Conservation (phyloP, 2,797 vertebrate species). For the Danio albolineatus region DNA sequence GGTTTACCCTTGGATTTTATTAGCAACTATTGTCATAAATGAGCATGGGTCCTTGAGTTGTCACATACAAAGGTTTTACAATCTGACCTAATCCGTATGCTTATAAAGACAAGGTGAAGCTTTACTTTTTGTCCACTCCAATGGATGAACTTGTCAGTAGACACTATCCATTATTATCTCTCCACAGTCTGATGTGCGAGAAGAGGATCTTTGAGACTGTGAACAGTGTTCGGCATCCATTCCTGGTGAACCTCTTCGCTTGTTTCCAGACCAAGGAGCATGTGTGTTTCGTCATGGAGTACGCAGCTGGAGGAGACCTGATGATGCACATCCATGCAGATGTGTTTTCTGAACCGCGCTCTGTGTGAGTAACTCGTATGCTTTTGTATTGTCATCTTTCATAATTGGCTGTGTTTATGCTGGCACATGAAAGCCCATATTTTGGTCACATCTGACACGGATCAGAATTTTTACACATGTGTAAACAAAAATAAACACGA, state of each 20-base stretch:
- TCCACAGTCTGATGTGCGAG: slow-evolving; percentile 93
- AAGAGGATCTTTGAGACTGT: slow-evolving; percentile 99
- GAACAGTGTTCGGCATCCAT: slow-evolving; percentile 97
- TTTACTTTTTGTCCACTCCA: too few relatives aligned
- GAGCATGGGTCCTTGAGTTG: too few relatives aligned
- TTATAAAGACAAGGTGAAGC: too few relatives aligned
- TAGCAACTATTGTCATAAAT: too few relatives aligned
- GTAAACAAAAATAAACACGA: too few relatives aligned
- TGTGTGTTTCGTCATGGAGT: slow-evolving; percentile 99
- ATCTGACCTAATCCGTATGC: too few relatives aligned
- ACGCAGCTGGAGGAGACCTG: slow-evolving; percentile 96
- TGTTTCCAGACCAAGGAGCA: slow-evolving; percentile 99
- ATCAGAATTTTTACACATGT: too few relatives aligned
- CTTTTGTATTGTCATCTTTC: not conserved
- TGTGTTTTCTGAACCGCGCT: slow-evolving; percentile 94
- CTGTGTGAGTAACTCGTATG: slow-evolving; percentile 86
- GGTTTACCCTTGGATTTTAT: too few relatives aligned
- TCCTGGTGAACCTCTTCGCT: slow-evolving; percentile 98
- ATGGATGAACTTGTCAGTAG: not conserved
- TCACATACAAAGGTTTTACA: too few relatives aligned
- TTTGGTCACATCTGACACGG: too few relatives aligned
- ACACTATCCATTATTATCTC: not conserved
- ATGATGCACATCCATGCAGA: slow-evolving; percentile 99
- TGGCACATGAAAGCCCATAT: too few relatives aligned
- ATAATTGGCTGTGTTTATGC: too few relatives aligned